Evolutionary conservation across 1,140 invertebrate species (phyloP).

Genomic region (Ephestia elutella): DNA sequence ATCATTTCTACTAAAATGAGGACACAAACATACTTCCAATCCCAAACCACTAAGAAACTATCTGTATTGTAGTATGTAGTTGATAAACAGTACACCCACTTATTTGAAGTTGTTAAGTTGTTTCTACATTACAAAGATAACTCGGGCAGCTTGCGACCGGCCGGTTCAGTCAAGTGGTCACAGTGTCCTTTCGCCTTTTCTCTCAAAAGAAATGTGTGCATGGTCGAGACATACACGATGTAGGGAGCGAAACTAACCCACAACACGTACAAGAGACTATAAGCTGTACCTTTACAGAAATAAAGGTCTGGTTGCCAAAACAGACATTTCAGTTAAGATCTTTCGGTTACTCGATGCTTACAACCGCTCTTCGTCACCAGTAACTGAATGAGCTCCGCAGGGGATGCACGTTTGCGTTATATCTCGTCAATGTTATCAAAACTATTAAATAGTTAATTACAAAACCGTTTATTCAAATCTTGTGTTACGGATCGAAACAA

Average conservation of each 20-base stretch:
- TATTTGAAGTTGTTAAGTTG: background rate
- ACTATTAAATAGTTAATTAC: conserved; percentile 31
- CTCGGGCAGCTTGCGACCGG: conserved; percentile 15
- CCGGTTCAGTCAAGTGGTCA: conserved; percentile 26
- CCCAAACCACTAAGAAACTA: too few relatives aligned
- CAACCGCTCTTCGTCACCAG: conserved; percentile 54
- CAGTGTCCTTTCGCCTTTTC: conserved; percentile 67
- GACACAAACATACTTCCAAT: too few relatives aligned
- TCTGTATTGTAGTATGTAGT: too few relatives aligned
- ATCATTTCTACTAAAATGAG: too few relatives aligned
- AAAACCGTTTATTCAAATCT: conserved; percentile 25
- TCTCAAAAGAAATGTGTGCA: conserved; percentile 65
- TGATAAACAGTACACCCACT: background rate
- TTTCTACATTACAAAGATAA: conserved; percentile 15
- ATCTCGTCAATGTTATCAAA: conserved; percentile 19
- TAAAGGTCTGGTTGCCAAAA: conserved; percentile 1
- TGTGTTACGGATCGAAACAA: conserved; percentile 24
- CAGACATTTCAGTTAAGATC: conserved; percentile 15
- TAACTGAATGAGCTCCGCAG: conserved; percentile 30
- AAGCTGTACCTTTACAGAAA: background rate
- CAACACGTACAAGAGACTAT: background rate
- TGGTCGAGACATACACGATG: conserved; percentile 58
- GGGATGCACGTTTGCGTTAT: conserved; percentile 28
- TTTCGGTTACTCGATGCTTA: conserved; percentile 29
- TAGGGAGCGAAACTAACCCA: conserved; percentile 46